Conservation (phyloP, 2,113 vertebrate genomes). For the Rhegmatorhina hoffmannsi region DNA sequence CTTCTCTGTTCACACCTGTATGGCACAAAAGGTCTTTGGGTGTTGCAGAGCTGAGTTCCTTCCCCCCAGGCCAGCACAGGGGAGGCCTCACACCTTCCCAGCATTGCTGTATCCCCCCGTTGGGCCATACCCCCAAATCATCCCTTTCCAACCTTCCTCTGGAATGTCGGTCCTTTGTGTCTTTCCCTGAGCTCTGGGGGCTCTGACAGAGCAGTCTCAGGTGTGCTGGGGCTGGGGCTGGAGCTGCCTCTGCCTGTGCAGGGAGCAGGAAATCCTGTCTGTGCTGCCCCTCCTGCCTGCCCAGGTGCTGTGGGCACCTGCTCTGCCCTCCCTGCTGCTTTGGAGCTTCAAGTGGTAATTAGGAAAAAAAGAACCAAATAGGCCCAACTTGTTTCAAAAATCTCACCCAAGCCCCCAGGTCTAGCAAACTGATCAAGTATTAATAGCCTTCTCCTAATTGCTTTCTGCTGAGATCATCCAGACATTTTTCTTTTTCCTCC, state of each 20-base stretch:
- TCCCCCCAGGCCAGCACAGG: not conserved
- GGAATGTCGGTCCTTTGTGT: not conserved
- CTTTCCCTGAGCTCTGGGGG: not conserved
- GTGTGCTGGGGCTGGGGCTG: not conserved
- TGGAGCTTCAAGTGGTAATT: constrained; percentile 21
- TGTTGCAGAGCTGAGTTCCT: not conserved
- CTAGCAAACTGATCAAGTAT: constrained; percentile 26
- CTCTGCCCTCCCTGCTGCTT: constrained; percentile 5
- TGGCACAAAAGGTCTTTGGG: not conserved
- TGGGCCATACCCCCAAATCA: not conserved
- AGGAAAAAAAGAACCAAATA: not conserved
- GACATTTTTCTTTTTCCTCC: not conserved
- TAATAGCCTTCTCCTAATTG: constrained; percentile 31
- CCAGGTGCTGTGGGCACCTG: not conserved
- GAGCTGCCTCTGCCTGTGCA: not conserved
- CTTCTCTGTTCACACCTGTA: not conserved
- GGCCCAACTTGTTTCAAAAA: not conserved
- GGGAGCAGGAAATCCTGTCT: not conserved
- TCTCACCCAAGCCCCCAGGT: not conserved
- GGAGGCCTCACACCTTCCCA: not conserved
- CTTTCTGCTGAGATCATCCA: constrained; percentile 20
- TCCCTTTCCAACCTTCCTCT: not conserved
- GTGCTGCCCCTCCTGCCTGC: not conserved
- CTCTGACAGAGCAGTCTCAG: not conserved
- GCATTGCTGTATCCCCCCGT: not conserved